Evolutionary conservation across 92 coral and sea anemone species (phyloP), one percentile per base, ranked within the genome.

Genomic region (Zoanthus solanderi): DNA sequence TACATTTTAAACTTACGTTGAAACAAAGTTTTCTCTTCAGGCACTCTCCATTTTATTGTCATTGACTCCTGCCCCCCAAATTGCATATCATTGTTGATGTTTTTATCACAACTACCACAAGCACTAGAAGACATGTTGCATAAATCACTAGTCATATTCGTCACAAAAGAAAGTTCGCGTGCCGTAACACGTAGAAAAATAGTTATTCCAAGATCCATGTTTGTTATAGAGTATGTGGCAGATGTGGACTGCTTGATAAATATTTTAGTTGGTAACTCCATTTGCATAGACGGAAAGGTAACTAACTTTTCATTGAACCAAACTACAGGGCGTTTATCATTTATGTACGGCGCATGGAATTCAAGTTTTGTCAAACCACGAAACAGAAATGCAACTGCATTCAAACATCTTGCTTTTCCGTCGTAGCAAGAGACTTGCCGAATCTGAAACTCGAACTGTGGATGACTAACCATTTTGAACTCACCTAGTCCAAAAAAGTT

Each of bases 401-500:
- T 88, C 66, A 92, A 85, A 76, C 94, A 92, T 58, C 94, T 84
- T 17, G 78, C 82, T 17, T 78, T 78, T 37, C 94, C 94, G 78
- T 89, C 83, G 58, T 85, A 78, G 84, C 94, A 92, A 42, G 94
- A 89, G 8, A 89, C 87, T 71, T 92, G 94, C n/a, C 92, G 84
- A 34, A 92, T 0, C 79, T 92, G 94, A 46, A 87, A 60, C 48
- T 68, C 87, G 78, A 92, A 73, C 34, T 71, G 75, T 48, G 94
- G 83, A 75, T 84, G 82, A 30, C 78, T 73, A 14, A 92, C 54
- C 47, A 92, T 50, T 78, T 84, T 84, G 30, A 92, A 83, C 71
- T 92, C 94, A 4, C 94, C 94, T 18, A 88, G 78, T 6, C 83
- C 92, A 31, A 89, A 76, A 84, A 89, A 85, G 31, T 84, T 83